These are phyloP conservation scores for Andrena cerasifolii DNA, from an alignment of 1,140 invertebrate species.

Conservation along the genomic window DNA sequence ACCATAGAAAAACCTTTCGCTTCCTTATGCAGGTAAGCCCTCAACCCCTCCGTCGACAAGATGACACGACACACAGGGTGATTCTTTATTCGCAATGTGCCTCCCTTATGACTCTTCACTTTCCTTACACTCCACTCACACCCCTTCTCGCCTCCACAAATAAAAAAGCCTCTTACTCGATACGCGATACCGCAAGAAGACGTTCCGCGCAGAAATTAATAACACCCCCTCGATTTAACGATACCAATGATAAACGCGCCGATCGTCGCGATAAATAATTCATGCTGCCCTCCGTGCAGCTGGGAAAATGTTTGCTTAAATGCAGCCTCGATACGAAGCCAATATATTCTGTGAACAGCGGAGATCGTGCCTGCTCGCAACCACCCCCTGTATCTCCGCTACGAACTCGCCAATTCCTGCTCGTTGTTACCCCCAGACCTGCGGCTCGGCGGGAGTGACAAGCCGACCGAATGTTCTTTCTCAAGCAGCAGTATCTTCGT, in stretches of 20 bases:
- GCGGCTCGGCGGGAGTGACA: neutral
- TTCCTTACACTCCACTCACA: too few relatives aligned
- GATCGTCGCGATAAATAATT: slow-evolving; percentile 1
- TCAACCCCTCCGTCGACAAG: too few relatives aligned
- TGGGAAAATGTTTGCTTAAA: slow-evolving; percentile 23
- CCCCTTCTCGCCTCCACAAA: too few relatives aligned
- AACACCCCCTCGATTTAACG: neutral
- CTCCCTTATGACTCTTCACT: too few relatives aligned
- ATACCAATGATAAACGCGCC: neutral
- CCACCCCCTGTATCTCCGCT: neutral
- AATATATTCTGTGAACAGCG: neutral
- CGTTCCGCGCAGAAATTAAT: neutral
- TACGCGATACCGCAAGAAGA: too few relatives aligned
- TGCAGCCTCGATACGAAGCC: neutral
- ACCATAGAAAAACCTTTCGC: too few relatives aligned
- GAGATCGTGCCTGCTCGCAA: neutral
- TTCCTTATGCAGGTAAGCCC: too few relatives aligned
- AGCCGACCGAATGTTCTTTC: slow-evolving; percentile 18
- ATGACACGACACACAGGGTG: too few relatives aligned
- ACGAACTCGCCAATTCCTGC: neutral
- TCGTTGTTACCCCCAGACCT: neutral
- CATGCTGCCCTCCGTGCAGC: neutral
- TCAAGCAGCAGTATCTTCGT: slow-evolving; percentile 25
- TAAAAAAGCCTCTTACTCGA: too few relatives aligned
- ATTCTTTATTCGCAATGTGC: too few relatives aligned